These are phyloP conservation scores for Pristionchus pacificus DNA, from an alignment of 1,140 invertebrate species.

Conservation along the genomic window DNA sequence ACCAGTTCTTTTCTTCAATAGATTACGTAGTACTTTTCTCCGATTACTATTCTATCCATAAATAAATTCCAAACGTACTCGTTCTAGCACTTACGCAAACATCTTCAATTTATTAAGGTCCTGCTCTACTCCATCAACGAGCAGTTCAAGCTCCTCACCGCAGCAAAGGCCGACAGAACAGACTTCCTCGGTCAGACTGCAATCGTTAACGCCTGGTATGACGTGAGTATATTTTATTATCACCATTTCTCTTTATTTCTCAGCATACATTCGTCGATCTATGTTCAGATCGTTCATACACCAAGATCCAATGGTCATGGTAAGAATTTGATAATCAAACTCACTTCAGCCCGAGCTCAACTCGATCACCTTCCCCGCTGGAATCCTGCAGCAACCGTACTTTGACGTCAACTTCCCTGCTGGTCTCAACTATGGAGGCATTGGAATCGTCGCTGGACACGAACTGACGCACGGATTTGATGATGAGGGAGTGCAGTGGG, in stretches of 20 bases:
- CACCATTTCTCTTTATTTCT: background rate
- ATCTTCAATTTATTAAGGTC: too few relatives aligned
- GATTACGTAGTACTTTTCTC: background rate
- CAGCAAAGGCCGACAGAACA: background rate
- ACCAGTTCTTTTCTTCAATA: too few relatives aligned
- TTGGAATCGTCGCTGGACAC: constrained; percentile 92
- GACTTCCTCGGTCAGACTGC: constrained; percentile 16
- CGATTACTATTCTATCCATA: background rate
- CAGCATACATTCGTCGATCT: background rate
- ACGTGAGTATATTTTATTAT: constrained; percentile 8
- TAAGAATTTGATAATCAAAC: background rate
- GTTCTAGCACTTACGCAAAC: too few relatives aligned
- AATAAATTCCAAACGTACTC: background rate
- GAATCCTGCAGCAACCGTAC: constrained; percentile 12
- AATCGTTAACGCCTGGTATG: constrained; percentile 22
- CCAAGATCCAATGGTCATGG: background rate
- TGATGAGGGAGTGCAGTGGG: constrained; percentile 61
- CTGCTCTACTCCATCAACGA: background rate
- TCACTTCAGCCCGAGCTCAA: background rate
- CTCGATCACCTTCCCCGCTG: background rate
- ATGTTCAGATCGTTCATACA: background rate
- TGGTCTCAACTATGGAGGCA: constrained; percentile 88
- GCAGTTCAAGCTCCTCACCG: background rate
- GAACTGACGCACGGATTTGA: constrained; percentile 92
- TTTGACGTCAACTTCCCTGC: constrained; percentile 9